These are phyloP conservation scores for Drosophila birchii DNA, from an alignment of 2,888 invertebrate genomes.

Conservation along the genomic window DNA sequence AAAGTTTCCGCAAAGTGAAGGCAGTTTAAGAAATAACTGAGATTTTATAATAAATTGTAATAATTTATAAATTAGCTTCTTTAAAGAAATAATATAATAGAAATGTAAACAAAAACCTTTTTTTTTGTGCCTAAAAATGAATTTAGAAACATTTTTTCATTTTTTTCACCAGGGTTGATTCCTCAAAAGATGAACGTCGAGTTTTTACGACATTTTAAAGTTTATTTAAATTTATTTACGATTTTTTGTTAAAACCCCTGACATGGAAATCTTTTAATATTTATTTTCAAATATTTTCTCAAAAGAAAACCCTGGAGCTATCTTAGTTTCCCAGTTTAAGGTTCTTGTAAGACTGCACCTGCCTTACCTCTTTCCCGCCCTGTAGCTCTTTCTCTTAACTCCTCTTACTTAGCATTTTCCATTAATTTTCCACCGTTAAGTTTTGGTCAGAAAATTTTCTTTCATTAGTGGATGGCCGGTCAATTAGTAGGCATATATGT, in stretches of 20 bases:
- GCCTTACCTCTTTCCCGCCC: background rate
- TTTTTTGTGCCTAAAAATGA: too few species aligned
- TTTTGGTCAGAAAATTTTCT: conserved; percentile 60
- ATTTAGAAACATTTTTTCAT: too few species aligned
- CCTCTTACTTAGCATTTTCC: conserved; percentile 44
- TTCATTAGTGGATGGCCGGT: conserved; percentile 62
- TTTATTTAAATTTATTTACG: too few species aligned
- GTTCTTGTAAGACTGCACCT: conserved; percentile 41
- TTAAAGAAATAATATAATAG: too few species aligned
- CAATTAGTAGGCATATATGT: conserved; percentile 62
- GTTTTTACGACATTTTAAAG: too few species aligned
- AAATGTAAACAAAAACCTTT: too few species aligned
- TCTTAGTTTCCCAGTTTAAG: conserved; percentile 43
- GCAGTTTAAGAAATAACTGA: background rate
- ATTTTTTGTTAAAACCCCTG: background rate
- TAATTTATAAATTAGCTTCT: too few species aligned
- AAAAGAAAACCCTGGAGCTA: conserved; percentile 36
- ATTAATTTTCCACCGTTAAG: conserved; percentile 56
- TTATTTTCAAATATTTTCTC: background rate
- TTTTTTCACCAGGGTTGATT: too few species aligned
- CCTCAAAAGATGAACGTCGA: too few species aligned
- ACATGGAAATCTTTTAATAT: background rate
- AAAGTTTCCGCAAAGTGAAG: background rate
- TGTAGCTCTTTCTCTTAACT: background rate
- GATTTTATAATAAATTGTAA: too few species aligned